Percentiles rank a stretch among this genome's conserved stretches.
Evolutionary conservation across 92 coral and sea anemone species (phyloP).

Genomic region (Paramuricea clavata): DNA sequence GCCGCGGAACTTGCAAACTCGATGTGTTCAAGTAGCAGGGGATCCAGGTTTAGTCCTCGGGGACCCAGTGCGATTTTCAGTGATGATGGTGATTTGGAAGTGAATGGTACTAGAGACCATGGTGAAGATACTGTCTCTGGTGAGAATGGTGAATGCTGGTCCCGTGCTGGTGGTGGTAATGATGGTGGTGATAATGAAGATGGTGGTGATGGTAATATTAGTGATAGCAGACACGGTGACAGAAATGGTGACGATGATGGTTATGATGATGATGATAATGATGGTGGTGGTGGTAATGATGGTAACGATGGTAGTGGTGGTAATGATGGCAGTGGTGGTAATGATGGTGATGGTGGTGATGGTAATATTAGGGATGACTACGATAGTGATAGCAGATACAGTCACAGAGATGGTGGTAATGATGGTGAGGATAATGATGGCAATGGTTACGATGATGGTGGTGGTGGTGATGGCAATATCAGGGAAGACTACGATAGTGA

Average conservation of each 20-base stretch:
- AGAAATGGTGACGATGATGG: neutral
- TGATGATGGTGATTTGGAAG: neutral
- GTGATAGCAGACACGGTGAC: neutral
- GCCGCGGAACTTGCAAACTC: neutral
- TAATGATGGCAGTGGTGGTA: too few species aligned
- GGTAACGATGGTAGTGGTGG: too few species aligned
- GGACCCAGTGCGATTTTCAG: neutral
- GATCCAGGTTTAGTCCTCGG: neutral
- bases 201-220: neutral
- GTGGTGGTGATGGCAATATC: neutral
- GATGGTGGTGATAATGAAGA: neutral
- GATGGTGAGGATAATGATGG: neutral
- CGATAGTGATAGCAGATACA: neutral
- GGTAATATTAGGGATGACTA: neutral
- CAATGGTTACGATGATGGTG: neutral
- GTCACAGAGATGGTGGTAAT: neutral
- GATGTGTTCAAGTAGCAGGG: neutral
- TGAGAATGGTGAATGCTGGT: neutral
- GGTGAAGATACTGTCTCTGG: constrained; percentile 28
- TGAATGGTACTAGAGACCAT: too few species aligned
- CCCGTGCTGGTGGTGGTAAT: neutral
- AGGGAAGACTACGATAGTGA: neutral
- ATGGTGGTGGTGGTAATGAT: too few species aligned
- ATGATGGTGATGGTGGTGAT: neutral
- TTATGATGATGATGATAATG: neutral